These are phyloP conservation scores for Zosterops borbonicus DNA, from an alignment of 2,113 vertebrate genomes.

Conservation along the genomic window DNA sequence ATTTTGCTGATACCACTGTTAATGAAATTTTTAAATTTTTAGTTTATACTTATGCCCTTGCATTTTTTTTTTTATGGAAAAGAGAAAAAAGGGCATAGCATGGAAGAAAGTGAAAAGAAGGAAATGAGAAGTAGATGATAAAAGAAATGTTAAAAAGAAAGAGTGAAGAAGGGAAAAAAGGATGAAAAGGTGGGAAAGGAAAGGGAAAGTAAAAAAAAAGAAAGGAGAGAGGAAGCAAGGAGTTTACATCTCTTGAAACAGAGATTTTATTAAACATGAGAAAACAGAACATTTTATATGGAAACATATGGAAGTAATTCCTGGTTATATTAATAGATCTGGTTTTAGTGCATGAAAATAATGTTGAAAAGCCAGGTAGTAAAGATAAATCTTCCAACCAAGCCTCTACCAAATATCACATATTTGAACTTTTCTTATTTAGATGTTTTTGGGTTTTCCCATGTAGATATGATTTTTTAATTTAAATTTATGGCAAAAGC, in stretches of 20 bases:
- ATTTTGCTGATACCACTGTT: not conserved
- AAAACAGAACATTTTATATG: not conserved
- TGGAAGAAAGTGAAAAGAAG: not conserved
- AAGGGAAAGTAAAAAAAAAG: not conserved
- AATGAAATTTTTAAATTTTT: not conserved
- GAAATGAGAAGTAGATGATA: not conserved
- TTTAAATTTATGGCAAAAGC: not conserved
- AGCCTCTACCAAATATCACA: not conserved
- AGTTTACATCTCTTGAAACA: not conserved
- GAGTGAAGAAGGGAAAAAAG: not conserved
- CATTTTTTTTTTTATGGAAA: not conserved
- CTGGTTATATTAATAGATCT: not conserved
- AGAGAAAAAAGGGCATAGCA: not conserved
- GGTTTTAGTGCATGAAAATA: not conserved
- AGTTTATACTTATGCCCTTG: not conserved
- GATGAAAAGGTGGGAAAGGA: not conserved
- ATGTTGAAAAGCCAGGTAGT: not conserved
- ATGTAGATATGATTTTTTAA: not conserved
- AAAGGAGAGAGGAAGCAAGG: not conserved
- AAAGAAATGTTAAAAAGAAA: not conserved
- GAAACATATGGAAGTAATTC: conserved; percentile 24
- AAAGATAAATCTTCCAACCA: not conserved
- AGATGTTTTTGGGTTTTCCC: not conserved
- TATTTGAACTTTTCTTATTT: not conserved
- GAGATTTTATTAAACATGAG: not conserved